A percentile compares a stretch with the other conserved stretches of the same genome.
Conservation (phyloP, 1,140 invertebrate genomes). For the Conus betulinus region DNA sequence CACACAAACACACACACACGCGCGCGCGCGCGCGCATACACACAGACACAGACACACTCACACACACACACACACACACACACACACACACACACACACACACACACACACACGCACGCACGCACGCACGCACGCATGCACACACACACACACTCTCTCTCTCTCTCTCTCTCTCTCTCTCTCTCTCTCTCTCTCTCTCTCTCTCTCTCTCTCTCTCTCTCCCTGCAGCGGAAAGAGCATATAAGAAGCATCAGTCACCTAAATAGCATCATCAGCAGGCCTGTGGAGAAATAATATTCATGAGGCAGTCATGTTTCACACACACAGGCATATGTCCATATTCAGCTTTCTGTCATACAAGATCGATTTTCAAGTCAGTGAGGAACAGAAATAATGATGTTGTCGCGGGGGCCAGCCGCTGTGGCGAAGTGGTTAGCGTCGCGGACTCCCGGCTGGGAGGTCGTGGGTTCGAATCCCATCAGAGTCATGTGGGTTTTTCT, state of each 20-base stretch:
- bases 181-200: background rate
- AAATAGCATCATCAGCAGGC: too few species aligned
- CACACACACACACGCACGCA: background rate
- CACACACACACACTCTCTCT: background rate
- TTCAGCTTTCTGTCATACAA: background rate
- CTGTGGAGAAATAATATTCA: too few species aligned
- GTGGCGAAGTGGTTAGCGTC: too few species aligned
- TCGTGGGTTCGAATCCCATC: too few species aligned
- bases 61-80: constrained; percentile 19
- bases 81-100: constrained; percentile 1
- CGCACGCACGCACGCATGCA: background rate
- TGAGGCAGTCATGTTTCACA: too few species aligned
- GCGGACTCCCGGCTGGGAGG: too few species aligned
- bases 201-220: constrained; percentile 12
- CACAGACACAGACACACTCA: background rate
- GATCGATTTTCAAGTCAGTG: too few species aligned
- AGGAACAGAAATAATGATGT: background rate
- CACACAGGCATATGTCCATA: background rate
- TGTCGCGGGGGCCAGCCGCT: too few species aligned
- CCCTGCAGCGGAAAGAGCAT: background rate
- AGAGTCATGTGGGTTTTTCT: too few species aligned
- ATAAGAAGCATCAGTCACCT: too few species aligned
- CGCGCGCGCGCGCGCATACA: background rate
- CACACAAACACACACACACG: background rate
- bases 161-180: constrained; percentile 5